These are phyloP conservation scores for Chalcis sispes DNA, from an alignment of 2,888 invertebrate species.

Conservation along the genomic window DNA sequence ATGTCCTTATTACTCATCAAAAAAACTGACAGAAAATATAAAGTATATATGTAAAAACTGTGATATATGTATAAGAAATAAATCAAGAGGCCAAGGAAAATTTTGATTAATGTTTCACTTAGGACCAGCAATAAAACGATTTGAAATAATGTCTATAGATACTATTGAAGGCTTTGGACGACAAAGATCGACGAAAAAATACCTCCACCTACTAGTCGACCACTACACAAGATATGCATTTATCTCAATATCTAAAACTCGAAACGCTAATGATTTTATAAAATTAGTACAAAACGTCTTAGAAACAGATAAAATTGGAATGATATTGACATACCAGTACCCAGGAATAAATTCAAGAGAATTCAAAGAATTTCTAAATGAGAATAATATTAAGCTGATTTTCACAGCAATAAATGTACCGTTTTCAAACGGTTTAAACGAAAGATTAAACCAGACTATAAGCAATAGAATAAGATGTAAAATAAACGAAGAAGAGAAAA, in stretches of 20 bases:
- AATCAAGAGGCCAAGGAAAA: not conserved
- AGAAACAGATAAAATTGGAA: slow-evolving; percentile 32
- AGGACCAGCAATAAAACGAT: not conserved
- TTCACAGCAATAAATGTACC: slow-evolving; percentile 13
- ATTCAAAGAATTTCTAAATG: slow-evolving; percentile 16
- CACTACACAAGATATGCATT: too few species aligned
- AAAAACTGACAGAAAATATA: not conserved
- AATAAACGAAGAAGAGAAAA: too few species aligned
- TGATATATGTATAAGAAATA: too few species aligned
- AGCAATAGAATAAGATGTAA: too few species aligned
- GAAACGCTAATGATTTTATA: slow-evolving; percentile 43
- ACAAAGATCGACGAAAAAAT: not conserved
- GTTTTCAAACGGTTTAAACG: too few species aligned
- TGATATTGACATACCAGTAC: slow-evolving; percentile 48
- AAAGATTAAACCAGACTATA: slow-evolving; percentile 1
- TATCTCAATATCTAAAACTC: slow-evolving; percentile 49
- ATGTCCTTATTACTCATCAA: not conserved
- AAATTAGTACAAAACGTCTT: slow-evolving; percentile 40
- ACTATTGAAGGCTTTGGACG: not conserved
- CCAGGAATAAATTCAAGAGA: too few species aligned
- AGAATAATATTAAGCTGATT: not conserved
- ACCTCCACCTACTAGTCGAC: not conserved
- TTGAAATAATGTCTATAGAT: slow-evolving; percentile 3
- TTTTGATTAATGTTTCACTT: slow-evolving; percentile 5
- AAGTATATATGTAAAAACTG: not conserved